phyloP scores from a whole-genome alignment of 2,797 vertebrate genomes.

The Aratinga solstitialis region DNA sequence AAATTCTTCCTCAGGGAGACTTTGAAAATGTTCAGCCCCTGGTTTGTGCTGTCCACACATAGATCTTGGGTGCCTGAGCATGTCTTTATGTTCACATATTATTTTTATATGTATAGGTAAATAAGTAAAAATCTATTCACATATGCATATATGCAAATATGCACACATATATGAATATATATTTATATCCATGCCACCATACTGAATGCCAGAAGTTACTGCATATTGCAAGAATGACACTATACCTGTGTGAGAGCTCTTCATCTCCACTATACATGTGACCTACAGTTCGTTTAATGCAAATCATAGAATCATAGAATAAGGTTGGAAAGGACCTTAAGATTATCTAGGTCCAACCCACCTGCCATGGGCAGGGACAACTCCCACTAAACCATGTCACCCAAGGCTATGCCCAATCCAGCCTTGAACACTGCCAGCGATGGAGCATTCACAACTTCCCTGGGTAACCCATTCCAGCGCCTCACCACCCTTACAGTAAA shows the following conservation, averaged over 20 bases:
- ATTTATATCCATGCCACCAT: background rate
- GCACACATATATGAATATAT: background rate
- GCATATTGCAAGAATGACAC: background rate
- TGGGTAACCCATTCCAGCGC: no score
- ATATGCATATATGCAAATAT: background rate
- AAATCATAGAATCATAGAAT: background rate
- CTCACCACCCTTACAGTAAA: no score
- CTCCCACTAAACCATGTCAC: no score
- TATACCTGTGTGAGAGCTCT: background rate
- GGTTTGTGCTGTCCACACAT: background rate
- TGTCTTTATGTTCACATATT: background rate
- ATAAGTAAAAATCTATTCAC: background rate
- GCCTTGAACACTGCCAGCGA: no score
- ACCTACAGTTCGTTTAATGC: background rate
- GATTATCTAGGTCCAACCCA: no score
- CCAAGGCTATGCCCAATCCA: no score
- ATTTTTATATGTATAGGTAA: background rate
- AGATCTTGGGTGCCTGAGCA: background rate
- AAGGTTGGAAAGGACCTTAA: no score
- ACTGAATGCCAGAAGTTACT: background rate
- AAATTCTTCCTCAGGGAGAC: background rate
- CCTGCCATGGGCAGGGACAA: no score
- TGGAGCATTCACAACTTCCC: no score
- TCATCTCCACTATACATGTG: background rate
- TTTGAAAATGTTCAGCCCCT: background rate